A percentile compares a stretch with the other conserved stretches of the same genome.
phyloP scores from a whole-genome alignment of 2,797 vertebrate species.

The Chelmon rostratus region DNA sequence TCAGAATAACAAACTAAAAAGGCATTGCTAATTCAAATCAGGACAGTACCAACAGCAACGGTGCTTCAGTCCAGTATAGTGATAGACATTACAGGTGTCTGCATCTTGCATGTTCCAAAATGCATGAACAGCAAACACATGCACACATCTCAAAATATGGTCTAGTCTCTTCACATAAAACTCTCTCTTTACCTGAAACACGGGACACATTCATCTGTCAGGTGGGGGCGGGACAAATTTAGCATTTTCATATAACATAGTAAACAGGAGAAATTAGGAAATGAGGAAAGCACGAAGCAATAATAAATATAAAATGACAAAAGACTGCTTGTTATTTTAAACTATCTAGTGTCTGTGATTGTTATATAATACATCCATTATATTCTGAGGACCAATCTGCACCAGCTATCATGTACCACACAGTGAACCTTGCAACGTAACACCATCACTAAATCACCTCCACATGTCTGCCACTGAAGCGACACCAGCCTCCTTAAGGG shows the following conservation, averaged over 20 bases:
- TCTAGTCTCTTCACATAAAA: constrained; percentile 26
- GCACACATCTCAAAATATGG: constrained; percentile 5
- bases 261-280: constrained; percentile 45
- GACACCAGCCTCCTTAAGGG: constrained; percentile 26
- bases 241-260: constrained; percentile 40
- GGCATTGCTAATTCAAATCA: constrained; percentile 13
- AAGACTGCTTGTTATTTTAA: constrained; percentile 25
- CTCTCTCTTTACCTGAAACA: constrained; percentile 43
- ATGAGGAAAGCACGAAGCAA: constrained; percentile 44
- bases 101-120: constrained; percentile 47
- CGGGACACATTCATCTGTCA: constrained; percentile 76
- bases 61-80: constrained; percentile 13
- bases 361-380: constrained; percentile 30
- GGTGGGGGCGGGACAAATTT: constrained; percentile 43
- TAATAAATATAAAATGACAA: constrained; percentile 61
- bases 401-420: constrained; percentile 24
- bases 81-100: constrained; percentile 11
- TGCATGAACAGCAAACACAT: constrained; percentile 39
- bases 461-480: constrained; percentile 60
- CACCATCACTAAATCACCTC: constrained; percentile 54
- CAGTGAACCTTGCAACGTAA: constrained; percentile 37
- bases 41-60: neutral
- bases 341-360: constrained; percentile 32
- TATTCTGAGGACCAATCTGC: constrained; percentile 28
- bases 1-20: neutral